These are phyloP conservation scores for Ammodytes marinus DNA, from an alignment of 2,113 vertebrate species.

Conservation along the genomic window DNA sequence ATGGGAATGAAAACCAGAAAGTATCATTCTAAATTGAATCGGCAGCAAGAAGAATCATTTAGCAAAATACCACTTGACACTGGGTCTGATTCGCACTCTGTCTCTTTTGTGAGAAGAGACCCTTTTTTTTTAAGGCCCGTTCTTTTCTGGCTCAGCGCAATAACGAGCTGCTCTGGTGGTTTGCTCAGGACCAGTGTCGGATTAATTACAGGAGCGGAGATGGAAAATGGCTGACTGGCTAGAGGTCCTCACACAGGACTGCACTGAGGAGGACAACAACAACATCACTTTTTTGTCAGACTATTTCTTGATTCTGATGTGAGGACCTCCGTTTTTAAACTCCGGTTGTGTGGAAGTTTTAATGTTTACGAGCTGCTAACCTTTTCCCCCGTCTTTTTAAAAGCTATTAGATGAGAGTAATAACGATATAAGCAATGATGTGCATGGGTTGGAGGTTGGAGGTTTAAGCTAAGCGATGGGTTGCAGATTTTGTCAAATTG, in stretches of 20 bases:
- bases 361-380: conserved; percentile 90
- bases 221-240: conserved; percentile 11
- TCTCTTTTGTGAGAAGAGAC: conserved; percentile 11
- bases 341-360: conserved; percentile 48
- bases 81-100: conserved; percentile 11
- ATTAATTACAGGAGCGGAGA: conserved; percentile 44
- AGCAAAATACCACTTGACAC: conserved; percentile 11
- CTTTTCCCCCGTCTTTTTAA: conserved; percentile 82
- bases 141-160: conserved; percentile 69
- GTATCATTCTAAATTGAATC: neutral
- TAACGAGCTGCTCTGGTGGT: conserved; percentile 58
- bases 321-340: conserved; percentile 76
- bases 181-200: conserved; percentile 9
- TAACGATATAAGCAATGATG: conserved; percentile 58
- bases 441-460: conserved; percentile 46
- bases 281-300: conserved; percentile 37
- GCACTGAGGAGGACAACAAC: conserved; percentile 33
- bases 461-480: conserved; percentile 63
- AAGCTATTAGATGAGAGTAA: conserved; percentile 49
- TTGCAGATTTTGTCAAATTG: conserved; percentile 32
- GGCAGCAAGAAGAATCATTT: conserved; percentile 4
- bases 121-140: conserved; percentile 28
- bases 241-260: conserved; percentile 38
- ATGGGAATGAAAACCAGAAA: neutral
- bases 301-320: conserved; percentile 78